phyloP scores from a whole-genome alignment of 2,888 invertebrate genomes.

The Aproaerema taeniolella region DNA sequence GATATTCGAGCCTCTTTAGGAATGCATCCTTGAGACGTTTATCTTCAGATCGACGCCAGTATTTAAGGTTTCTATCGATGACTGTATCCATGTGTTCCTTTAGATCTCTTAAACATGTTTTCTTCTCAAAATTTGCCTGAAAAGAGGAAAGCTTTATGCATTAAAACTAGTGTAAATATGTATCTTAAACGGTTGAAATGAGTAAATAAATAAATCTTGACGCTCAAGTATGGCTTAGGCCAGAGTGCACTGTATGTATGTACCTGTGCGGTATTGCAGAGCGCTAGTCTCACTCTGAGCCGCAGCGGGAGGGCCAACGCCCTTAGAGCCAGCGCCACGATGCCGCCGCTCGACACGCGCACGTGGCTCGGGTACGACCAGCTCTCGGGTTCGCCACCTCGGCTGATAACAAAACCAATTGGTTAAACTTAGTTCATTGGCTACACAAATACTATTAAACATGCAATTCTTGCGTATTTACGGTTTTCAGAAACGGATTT shows the following conservation, averaged over 20 bases:
- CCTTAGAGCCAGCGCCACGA: constrained; percentile 84
- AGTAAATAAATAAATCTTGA: no score
- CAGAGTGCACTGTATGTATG: no score
- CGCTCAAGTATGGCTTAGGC: not conserved
- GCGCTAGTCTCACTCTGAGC: constrained; percentile 71
- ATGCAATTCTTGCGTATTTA: no score
- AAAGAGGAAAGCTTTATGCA: no score
- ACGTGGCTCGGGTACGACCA: constrained; percentile 80
- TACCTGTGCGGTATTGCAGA: constrained; percentile 71
- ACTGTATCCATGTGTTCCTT: constrained; percentile 67
- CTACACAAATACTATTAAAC: no score
- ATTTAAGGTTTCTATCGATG: constrained; percentile 69
- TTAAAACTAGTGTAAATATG: no score
- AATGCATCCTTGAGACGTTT: constrained; percentile 46
- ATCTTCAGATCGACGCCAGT: constrained; percentile 65
- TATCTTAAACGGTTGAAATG: no score
- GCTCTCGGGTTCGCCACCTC: constrained; percentile 80
- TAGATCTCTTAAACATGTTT: constrained; percentile 65
- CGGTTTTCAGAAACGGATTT: no score
- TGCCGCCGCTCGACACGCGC: constrained; percentile 80
- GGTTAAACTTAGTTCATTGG: no score
- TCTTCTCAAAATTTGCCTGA: constrained; percentile 53
- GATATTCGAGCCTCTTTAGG: constrained; percentile 52
- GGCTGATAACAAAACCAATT: no score
- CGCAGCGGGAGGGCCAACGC: constrained; percentile 77